phyloP scores from a whole-genome alignment of 2,797 vertebrate species.

The Hyperoplus lanceolatus region DNA sequence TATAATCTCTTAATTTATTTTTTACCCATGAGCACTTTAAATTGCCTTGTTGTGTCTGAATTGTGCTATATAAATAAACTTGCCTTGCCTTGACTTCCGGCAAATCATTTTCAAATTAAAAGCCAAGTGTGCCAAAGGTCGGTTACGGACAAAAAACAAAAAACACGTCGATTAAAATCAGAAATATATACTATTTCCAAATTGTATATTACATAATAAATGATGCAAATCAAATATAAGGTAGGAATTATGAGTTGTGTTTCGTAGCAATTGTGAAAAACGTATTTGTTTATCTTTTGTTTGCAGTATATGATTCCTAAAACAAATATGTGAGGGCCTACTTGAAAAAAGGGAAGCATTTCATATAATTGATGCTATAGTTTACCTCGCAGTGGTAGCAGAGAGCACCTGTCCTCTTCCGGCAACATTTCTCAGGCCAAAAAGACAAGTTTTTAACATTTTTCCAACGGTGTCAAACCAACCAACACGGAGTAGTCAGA shows the following conservation, averaged over 20 bases:
- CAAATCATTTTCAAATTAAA: no score
- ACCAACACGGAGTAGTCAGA: no score
- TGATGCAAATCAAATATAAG: not conserved
- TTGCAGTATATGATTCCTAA: no score
- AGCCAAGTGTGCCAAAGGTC: no score
- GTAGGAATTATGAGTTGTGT: no score
- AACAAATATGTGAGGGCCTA: no score
- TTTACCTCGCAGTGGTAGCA: conserved; percentile 43
- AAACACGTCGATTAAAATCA: not conserved
- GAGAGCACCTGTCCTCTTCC: conserved; percentile 5
- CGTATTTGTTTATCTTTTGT: not conserved
- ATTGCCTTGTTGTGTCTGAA: no score
- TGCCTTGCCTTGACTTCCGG: no score
- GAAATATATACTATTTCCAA: not conserved
- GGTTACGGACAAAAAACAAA: no score
- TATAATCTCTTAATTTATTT: no score
- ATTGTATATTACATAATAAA: not conserved
- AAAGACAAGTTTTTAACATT: conserved; percentile 25
- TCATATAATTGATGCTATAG: rapidly evolving
- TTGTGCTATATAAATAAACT: no score
- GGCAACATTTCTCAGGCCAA: conserved; percentile 37
- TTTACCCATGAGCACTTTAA: no score
- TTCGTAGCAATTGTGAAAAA: not conserved
- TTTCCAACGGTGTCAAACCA: not conserved
- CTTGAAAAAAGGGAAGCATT: not conserved